Conservation (phyloP, 2,888 invertebrate genomes). For the Drosophila infuscata region DNA sequence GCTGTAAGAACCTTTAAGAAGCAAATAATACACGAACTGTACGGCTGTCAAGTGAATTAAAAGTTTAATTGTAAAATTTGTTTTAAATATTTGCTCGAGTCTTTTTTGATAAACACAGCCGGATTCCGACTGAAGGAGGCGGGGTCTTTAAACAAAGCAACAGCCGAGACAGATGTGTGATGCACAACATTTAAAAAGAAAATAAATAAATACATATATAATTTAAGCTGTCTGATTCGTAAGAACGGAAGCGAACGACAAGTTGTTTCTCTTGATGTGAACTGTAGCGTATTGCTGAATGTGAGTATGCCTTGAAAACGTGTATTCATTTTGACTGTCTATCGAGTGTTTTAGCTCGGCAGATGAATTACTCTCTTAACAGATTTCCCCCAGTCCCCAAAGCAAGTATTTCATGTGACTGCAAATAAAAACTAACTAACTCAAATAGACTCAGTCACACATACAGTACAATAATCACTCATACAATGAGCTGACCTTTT, state of each 20-base stretch:
- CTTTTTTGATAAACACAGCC: constrained; percentile 57
- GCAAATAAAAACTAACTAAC: constrained; percentile 27
- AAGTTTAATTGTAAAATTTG: constrained; percentile 56
- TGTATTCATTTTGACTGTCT: constrained; percentile 7
- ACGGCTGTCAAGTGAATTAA: constrained; percentile 49
- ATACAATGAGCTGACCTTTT: constrained; percentile 53
- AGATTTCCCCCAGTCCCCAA: constrained; percentile 12
- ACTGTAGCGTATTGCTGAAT: constrained; percentile 28
- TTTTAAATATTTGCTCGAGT: constrained; percentile 57
- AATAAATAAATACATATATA: constrained; percentile 19
- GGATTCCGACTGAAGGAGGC: constrained; percentile 26
- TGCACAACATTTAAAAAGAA: constrained; percentile 16
- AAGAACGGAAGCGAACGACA: constrained; percentile 51
- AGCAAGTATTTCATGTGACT: constrained; percentile 17
- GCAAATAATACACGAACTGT: constrained; percentile 27
- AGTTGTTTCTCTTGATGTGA: not conserved
- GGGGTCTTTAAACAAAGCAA: constrained; percentile 24
- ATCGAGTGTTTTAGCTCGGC: constrained; percentile 18
- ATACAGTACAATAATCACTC: constrained; percentile 3
- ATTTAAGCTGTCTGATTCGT: constrained; percentile 56
- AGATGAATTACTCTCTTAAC: constrained; percentile 51
- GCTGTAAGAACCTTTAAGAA: constrained; percentile 57
- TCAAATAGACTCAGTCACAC: not conserved
- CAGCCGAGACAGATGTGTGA: constrained; percentile 22
- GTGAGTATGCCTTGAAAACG: constrained; percentile 10